Base-by-base conservation (phyloP, 2,113 vertebrate genomes). In the Oxygymnocypris stewartii region DNA sequence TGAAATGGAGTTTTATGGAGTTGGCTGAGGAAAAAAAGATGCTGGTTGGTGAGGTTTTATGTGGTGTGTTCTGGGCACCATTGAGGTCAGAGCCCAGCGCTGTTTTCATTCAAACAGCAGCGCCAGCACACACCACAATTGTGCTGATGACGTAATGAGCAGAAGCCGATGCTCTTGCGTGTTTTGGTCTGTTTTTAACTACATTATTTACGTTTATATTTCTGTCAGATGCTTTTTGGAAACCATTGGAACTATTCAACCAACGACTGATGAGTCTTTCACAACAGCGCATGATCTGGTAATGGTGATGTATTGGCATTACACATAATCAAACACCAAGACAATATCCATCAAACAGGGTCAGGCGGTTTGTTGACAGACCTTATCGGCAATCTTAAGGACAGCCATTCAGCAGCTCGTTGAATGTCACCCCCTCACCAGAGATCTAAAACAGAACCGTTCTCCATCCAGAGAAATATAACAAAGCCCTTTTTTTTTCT, bases 1-100 rank as follows among this genome's bases (percentile, higher is more conserved):
- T 87, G 86, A 90, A 84, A n/a, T 61, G 31, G 73, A 87, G 87
- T 88, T 90, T 90, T 88, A 90, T 85, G n/a, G 86, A 85, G 79
- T 71, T 87, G 75, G 79, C 77, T 86, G 69, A 87, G 47, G 42
- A 71, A 76, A 80, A 31, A 69, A 63, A 71, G 82, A 87, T 86
- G 84, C 77, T 73, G 85, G 81, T 73, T 79, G 86, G 86, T 86
- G 77, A 74, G 37, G 69, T 86, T 88, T 88, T 84, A 88, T 81
- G 79, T 87, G 89, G 86, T 54, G 31, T 87, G 85, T 82, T 86
- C 79, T 75, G 49, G 83, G 71, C 74, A 79, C 74, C 42, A 42
- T 86, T 18, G 79, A 80, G 79, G 25, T 84, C 82, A 84, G 73
- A 75, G 77, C 78, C 75, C 63, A 65, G 20, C 31, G 63, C 47